Conservation (phyloP, 2,113 vertebrate species). For the Apaloderma vittatum region DNA sequence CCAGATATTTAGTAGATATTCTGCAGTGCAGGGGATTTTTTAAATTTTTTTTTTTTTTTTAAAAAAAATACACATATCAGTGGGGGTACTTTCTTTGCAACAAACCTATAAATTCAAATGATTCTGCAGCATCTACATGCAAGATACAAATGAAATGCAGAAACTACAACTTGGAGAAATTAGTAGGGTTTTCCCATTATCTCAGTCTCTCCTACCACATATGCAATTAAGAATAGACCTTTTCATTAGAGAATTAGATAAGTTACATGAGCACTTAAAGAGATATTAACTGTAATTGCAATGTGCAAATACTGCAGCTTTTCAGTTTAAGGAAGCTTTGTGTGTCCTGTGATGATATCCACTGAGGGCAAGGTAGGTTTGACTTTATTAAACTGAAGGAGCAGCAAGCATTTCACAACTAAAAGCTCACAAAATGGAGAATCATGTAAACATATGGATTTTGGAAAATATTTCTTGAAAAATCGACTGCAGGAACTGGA, state of each 20-base stretch:
- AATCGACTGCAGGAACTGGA: background rate
- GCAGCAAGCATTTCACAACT: background rate
- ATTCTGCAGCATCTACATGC: background rate
- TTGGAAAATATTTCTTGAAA: background rate
- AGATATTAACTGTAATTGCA: background rate
- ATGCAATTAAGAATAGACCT: constrained; percentile 1
- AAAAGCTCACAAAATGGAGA: background rate
- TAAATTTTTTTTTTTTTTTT: background rate
- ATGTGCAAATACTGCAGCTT: background rate
- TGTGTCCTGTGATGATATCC: background rate
- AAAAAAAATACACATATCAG: background rate
- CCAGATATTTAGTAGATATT: background rate
- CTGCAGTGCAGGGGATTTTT: background rate
- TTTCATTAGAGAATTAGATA: background rate
- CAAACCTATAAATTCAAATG: background rate
- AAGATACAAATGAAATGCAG: background rate
- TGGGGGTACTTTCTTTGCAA: background rate
- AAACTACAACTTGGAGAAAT: background rate
- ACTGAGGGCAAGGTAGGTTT: background rate
- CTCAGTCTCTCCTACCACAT: background rate
- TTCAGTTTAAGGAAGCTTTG: background rate
- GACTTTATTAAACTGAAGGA: background rate
- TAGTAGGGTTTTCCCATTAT: background rate
- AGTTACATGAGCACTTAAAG: background rate
- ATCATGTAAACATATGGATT: background rate